phyloP scores from a whole-genome alignment of 2,797 vertebrate species.

The Apogon hyalosoma region DNA sequence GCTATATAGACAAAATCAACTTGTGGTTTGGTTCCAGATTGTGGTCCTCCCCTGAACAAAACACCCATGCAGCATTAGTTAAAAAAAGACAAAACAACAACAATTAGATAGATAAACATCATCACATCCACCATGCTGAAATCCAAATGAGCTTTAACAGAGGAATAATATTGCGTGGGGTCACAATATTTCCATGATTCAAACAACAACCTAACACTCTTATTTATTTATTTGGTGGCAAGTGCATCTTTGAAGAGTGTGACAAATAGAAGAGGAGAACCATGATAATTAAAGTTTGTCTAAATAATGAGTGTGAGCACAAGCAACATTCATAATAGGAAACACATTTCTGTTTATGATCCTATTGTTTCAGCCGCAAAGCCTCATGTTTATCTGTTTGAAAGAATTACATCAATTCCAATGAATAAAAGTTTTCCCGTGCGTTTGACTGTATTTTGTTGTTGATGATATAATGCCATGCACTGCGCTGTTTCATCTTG shows the following conservation, averaged over 20 bases:
- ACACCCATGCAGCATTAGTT: conserved; percentile 48
- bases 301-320: conserved; percentile 52
- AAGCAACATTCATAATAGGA: conserved; percentile 57
- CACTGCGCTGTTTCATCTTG: conserved; percentile 40
- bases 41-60: conserved; percentile 41
- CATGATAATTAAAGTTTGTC: conserved; percentile 46
- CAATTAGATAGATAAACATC: conserved; percentile 43
- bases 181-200: conserved; percentile 1
- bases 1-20: conserved; percentile 66
- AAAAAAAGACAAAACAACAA: conserved; percentile 34
- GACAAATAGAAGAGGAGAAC: conserved; percentile 40
- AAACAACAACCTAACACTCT: not conserved
- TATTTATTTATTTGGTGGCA: conserved; percentile 19
- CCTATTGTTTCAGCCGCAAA: conserved; percentile 52
- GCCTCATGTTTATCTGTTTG: conserved; percentile 57
- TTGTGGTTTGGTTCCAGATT: conserved; percentile 56
- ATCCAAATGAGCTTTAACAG: conserved; percentile 11
- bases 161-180: conserved; percentile 7
- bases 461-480: conserved; percentile 50
- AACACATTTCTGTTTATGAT: conserved; percentile 68
- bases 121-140: conserved; percentile 24
- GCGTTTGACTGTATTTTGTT: conserved; percentile 40
- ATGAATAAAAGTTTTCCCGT: conserved; percentile 54
- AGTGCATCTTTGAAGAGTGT: conserved; percentile 22
- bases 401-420: conserved; percentile 47